Base-by-base conservation (phyloP, 1,140 invertebrate species). In the Brachionus koreanus region DNA sequence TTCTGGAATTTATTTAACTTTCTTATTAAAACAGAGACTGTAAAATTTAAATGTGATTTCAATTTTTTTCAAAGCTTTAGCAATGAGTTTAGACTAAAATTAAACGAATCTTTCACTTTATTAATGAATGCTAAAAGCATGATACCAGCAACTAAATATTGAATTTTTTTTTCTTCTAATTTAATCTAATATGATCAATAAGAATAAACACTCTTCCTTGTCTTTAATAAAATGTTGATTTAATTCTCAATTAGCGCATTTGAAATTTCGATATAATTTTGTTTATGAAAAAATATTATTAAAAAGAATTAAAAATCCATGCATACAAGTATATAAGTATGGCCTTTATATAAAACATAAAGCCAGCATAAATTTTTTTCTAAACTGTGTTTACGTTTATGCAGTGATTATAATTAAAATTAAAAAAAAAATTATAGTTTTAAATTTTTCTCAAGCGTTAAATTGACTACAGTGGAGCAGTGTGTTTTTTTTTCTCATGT, bases 221-320 rank as follows among this genome's bases (percentile, higher is more conserved):
- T 19, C 19, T 49, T 49, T 49, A 49, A 49, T 16, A 49, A 57
- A 57, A 57, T 29, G 29, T 29, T 29, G 16, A 23, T 57, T 19
- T 57, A 19, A 57, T 57, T 19, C 49, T 57, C 49, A 57, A 57
- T 57, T 57, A 57, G 49, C 16, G 49, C 49, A 57, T 57, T n/a
- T 57, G 49, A 57, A 23, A 57, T 57, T 57, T 57, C 49, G 49
- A 57, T 57, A 42, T 42, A 57, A 39, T 69, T 65, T 65, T 29
- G 65, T 69, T 69, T 69, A 69, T 69, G 65, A 69, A 69, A 33
- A 5, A 69, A 69, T 42, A 37, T 39, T 69, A 69, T 39, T 19
- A 69, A 69, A 69, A 69, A 37, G 19, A 69, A 69, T 19, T 69
- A 69, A 16, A 37, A 69, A 69, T 69, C 35, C 16, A 69, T 39